A percentile compares a stretch with the other conserved stretches of the same genome.
These are phyloP conservation scores for Indri indri DNA, from an alignment of 2,113 vertebrate genomes.

Conservation along the genomic window DNA sequence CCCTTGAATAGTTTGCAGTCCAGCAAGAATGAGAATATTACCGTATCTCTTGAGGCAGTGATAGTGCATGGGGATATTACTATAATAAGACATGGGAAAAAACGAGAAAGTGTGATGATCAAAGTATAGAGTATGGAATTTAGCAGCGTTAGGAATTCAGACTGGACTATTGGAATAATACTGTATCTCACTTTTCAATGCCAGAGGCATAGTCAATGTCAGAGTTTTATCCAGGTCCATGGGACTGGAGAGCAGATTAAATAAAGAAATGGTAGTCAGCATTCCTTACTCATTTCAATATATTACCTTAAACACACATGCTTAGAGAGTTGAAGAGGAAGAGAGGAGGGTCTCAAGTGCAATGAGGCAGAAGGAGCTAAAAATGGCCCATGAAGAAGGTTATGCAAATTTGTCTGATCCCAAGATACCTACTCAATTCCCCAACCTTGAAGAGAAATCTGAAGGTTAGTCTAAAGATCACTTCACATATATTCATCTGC, in stretches of 20 bases:
- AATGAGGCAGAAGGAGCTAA: not conserved
- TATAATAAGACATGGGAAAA: not conserved
- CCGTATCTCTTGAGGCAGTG: not conserved
- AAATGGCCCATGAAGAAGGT: not conserved
- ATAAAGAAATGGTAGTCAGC: not conserved
- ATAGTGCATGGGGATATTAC: too few species aligned
- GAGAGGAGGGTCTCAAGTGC: not conserved
- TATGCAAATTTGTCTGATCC: not conserved
- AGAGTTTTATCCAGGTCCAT: slow-evolving; percentile 3
- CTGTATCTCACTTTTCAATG: not conserved
- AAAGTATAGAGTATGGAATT: not conserved
- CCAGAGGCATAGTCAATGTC: not conserved
- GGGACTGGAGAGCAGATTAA: not conserved
- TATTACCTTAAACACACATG: not conserved
- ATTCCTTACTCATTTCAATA: not conserved
- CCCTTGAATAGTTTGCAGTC: not conserved
- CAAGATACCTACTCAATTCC: not conserved
- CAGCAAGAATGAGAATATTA: not conserved
- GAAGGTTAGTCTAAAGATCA: slow-evolving; percentile 11
- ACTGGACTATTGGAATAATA: not conserved
- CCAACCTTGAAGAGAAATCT: not conserved
- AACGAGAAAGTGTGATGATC: not conserved
- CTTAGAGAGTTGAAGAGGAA: not conserved
- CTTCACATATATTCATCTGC: not conserved
- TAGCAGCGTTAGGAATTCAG: not conserved